A percentile compares a stretch with the other conserved stretches of the same genome.
Evolutionary conservation across 2,113 vertebrate genomes (phyloP).

Genomic region (Probosciger aterrimus): DNA sequence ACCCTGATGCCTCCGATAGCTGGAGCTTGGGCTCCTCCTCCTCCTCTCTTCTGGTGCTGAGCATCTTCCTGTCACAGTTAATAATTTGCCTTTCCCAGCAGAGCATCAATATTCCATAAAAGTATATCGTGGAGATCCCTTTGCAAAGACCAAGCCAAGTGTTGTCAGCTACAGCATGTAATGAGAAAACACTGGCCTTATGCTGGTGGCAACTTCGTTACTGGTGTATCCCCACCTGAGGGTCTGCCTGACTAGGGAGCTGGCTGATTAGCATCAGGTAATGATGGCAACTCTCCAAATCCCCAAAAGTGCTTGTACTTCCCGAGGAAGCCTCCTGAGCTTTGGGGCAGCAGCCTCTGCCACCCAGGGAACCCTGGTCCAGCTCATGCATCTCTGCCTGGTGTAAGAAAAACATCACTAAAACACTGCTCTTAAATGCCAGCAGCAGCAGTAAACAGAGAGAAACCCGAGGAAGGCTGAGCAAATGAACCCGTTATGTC

Average conservation of each 20-base stretch:
- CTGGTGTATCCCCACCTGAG: background rate
- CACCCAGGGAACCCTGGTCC: background rate
- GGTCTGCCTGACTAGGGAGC: background rate
- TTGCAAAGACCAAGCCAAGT: background rate
- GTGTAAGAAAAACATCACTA: background rate
- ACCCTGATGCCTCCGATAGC: background rate
- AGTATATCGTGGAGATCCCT: rapidly evolving
- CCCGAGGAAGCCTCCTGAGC: background rate
- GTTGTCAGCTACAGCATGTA: rapidly evolving
- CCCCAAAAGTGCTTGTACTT: rapidly evolving
- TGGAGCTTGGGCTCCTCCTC: background rate
- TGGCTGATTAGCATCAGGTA: background rate
- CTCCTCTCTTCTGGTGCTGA: background rate
- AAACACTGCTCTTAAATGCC: background rate
- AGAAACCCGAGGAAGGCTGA: background rate
- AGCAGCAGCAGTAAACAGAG: background rate
- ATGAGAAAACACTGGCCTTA: background rate
- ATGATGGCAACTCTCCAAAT: background rate
- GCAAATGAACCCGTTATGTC: background rate
- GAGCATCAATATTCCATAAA: background rate
- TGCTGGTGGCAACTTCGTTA: background rate
- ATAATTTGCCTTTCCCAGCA: background rate
- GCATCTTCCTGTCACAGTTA: background rate
- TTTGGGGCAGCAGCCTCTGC: rapidly evolving
- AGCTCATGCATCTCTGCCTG: background rate